Evolutionary conservation across 2,113 vertebrate species (phyloP).

Genomic region (Murina feae): DNA sequence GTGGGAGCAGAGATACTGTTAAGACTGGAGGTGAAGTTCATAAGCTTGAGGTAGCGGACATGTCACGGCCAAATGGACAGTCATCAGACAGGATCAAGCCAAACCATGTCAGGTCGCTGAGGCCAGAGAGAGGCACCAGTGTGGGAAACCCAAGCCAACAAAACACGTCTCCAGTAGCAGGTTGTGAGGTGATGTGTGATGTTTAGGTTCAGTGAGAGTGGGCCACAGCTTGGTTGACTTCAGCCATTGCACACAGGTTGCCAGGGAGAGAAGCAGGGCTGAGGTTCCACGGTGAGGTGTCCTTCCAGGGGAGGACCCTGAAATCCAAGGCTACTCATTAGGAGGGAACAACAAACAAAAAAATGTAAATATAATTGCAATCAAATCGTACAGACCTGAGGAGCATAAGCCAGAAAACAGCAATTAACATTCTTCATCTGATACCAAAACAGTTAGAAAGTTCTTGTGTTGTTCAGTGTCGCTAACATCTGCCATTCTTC

Average conservation of each 20-base stretch:
- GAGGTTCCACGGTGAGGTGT: fast-evolving
- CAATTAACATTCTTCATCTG: slow-evolving; percentile 70
- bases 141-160: background rate
- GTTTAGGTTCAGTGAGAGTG: too few relatives aligned
- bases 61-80: background rate
- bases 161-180: background rate
- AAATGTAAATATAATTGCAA: background rate
- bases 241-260: background rate
- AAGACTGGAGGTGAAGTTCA: background rate
- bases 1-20: background rate
- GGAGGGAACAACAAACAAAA: background rate
- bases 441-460: slow-evolving; percentile 29
- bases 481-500: slow-evolving; percentile 17
- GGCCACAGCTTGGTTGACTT: too few relatives aligned
- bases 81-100: too few relatives aligned
- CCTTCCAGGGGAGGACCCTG: too few relatives aligned
- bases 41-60: background rate
- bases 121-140: background rate
- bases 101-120: background rate
- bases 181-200: background rate
- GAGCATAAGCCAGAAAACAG: slow-evolving; percentile 33
- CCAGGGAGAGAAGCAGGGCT: background rate
- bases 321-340: background rate
- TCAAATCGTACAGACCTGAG: slow-evolving; percentile 32
- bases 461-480: background rate